Evolutionary conservation across 2,888 invertebrate species (phyloP).

Genomic region (Sarcophaga caerulescens): DNA sequence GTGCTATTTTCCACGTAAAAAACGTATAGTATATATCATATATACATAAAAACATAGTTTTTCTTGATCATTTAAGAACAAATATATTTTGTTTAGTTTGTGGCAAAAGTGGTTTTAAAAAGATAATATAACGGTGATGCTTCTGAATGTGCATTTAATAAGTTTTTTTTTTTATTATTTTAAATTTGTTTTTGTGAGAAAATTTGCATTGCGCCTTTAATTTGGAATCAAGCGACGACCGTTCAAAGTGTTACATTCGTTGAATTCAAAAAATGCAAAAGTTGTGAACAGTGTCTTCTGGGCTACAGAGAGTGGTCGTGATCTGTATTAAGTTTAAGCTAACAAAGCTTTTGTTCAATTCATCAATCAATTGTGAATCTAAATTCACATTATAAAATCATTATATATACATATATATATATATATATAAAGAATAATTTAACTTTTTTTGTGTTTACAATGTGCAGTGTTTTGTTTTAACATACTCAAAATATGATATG

Average conservation of each 20-base stretch:
- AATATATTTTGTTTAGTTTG: slow-evolving; percentile 25
- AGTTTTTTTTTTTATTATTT: slow-evolving; percentile 39
- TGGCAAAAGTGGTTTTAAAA: slow-evolving; percentile 52
- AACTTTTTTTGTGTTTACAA: slow-evolving; percentile 35
- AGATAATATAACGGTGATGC: slow-evolving; percentile 24
- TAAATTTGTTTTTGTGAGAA: slow-evolving; percentile 45
- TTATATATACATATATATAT: too few relatives aligned
- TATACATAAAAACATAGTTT: neutral
- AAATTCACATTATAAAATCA: too few relatives aligned
- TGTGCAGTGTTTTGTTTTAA: slow-evolving; percentile 45
- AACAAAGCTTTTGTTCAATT: neutral
- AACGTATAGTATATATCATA: neutral
- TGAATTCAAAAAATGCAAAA: neutral
- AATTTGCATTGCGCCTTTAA: slow-evolving; percentile 2
- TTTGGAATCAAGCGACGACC: neutral
- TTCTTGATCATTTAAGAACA: neutral
- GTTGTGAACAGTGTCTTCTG: neutral
- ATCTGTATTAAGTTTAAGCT: neutral
- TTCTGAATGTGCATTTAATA: slow-evolving; percentile 35
- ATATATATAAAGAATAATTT: neutral
- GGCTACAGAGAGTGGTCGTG: neutral
- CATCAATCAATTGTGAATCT: too few relatives aligned
- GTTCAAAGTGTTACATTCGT: neutral
- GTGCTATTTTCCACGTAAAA: slow-evolving; percentile 21
- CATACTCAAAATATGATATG: neutral